phyloP scores from a whole-genome alignment of 2,888 invertebrate genomes.

The Chorisops tibialis region DNA sequence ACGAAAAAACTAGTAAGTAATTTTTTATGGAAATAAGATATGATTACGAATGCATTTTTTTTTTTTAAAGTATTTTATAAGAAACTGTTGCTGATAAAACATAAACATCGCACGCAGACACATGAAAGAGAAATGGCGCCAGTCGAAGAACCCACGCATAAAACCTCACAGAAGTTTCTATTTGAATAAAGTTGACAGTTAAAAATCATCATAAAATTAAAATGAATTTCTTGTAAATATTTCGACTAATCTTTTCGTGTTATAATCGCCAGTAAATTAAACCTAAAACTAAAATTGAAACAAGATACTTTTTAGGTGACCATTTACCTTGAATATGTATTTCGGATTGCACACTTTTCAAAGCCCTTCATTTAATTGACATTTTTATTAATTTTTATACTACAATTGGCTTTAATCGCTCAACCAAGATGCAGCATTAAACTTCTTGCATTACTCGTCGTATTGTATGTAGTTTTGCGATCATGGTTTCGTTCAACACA shows the following conservation, averaged over 20 bases:
- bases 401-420: neutral
- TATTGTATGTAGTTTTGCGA: neutral
- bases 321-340: neutral
- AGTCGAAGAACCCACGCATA: conserved; percentile 2
- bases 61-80: conserved; percentile 12
- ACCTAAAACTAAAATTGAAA: neutral
- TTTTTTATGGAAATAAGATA: conserved; percentile 18
- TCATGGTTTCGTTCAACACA: neutral
- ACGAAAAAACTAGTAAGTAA: neutral
- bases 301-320: neutral
- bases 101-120: neutral
- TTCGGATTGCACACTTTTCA: conserved; percentile 3
- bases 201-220: conserved; percentile 2
- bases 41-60: conserved; percentile 16
- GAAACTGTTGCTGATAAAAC: neutral
- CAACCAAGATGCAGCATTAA: neutral
- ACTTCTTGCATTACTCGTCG: neutral
- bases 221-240: conserved; percentile 22
- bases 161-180: neutral
- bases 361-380: neutral
- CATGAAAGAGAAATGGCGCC: conserved; percentile 7
- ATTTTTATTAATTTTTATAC: neutral
- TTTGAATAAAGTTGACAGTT: neutral
- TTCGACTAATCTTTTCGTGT: conserved; percentile 5
- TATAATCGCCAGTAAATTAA: neutral